phyloP scores from a whole-genome alignment of 2,888 invertebrate genomes.

The Temnothorax unifasciatus region DNA sequence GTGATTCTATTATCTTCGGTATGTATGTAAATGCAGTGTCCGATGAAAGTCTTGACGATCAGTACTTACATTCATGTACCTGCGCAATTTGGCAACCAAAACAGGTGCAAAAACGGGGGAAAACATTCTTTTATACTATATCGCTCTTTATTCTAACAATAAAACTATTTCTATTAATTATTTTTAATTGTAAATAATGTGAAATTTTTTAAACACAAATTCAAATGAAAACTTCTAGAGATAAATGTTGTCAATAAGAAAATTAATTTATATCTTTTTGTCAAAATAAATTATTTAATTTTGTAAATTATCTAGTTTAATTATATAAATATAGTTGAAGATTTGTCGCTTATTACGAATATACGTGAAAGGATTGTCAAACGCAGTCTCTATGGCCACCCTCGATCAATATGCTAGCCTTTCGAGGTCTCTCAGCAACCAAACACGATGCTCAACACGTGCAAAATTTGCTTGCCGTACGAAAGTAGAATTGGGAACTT shows the following conservation, averaged over 20 bases:
- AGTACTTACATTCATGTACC: not conserved
- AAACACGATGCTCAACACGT: conserved; percentile 23
- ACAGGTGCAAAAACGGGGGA: not conserved
- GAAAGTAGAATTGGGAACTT: not conserved
- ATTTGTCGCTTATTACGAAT: not conserved
- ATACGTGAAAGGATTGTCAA: not conserved
- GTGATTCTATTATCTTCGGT: conserved; percentile 24
- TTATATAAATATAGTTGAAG: not conserved
- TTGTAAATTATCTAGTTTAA: not conserved
- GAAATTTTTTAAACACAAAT: not conserved
- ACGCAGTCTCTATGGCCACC: not conserved
- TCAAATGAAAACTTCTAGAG: not conserved
- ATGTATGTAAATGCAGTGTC: conserved; percentile 4
- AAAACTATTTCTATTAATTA: not conserved
- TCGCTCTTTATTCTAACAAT: not conserved
- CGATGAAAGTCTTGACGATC: conserved; percentile 9
- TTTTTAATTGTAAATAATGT: not conserved
- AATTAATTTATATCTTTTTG: not conserved
- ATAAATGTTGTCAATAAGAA: not conserved
- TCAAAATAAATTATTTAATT: not conserved
- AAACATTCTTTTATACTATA: not conserved
- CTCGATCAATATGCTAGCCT: conserved; percentile 20
- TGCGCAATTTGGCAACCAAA: not conserved
- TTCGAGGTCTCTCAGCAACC: conserved; percentile 52
- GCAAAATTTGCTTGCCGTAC: not conserved